phyloP scores from a whole-genome alignment of 2,888 invertebrate genomes.

The Tholera decimalis region DNA sequence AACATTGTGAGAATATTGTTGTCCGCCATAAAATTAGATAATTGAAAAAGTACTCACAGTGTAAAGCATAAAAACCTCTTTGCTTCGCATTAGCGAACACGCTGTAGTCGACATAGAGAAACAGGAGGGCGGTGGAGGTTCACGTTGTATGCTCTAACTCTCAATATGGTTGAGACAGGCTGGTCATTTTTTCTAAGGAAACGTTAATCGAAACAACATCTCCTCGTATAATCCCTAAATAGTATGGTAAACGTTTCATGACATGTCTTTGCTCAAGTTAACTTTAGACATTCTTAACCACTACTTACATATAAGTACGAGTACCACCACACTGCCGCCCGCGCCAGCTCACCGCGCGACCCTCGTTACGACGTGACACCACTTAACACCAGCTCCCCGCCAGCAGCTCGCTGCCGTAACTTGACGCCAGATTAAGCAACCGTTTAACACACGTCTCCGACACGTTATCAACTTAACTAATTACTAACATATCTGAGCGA shows the following conservation, averaged over 20 bases:
- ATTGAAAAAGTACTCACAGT: neutral
- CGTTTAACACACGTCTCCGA: neutral
- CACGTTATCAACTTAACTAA: slow-evolving; percentile 30
- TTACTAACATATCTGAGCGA: neutral
- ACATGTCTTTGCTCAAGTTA: neutral
- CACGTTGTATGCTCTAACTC: neutral
- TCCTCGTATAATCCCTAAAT: too few species aligned
- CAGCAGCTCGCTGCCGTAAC: neutral
- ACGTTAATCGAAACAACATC: neutral
- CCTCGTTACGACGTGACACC: slow-evolving; percentile 8
- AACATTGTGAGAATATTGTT: too few species aligned
- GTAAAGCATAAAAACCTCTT: neutral
- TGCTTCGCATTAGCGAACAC: neutral
- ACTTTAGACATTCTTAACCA: neutral
- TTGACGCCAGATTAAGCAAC: neutral
- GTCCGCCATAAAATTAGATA: too few species aligned
- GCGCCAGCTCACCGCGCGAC: neutral
- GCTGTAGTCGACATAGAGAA: neutral
- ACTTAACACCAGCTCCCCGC: slow-evolving; percentile 4
- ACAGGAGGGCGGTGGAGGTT: neutral
- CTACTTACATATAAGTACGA: neutral
- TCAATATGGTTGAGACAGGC: too few species aligned
- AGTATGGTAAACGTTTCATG: neutral
- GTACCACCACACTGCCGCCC: neutral
- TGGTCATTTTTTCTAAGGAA: neutral